Base-by-base conservation (phyloP, 2,888 invertebrate species). In the Brenthis daphne region DNA sequence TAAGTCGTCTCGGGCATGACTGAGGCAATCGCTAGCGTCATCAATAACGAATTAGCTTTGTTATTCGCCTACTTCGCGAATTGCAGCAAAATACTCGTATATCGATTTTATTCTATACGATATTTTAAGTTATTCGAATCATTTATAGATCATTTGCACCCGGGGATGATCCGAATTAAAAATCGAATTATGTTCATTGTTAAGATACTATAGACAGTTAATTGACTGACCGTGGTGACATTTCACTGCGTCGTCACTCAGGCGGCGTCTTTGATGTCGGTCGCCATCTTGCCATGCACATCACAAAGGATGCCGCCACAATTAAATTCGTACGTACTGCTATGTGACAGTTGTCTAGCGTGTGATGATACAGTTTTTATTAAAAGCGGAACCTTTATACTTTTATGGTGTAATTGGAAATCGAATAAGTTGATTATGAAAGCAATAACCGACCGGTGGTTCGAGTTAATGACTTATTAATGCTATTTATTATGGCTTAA, bases 141-240 rank as follows among this genome's bases (percentile, higher is more conserved):
- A 33, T 13, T 61, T 63, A 63, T 51, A 13, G 20, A 51, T 53
- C 20, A 53, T 63, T 63, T 37, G 16, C 37, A 6, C 56, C 60
- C n/a, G n/a, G 14, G 24, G 48, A 24, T 65, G 51, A 16, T 20
- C 64, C 54, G 33, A 61, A 16, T 61, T 63, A 56, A 61, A 61
- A 57, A 65, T 66, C 68, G 70, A 70, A 70, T 73, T 64, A 68
- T 54, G 60, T 48, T 57, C 61, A 66, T 68, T 68, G 65, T 64
- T 64, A 68, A 64, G 57, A 66, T 64, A 57, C 68, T 61, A 63
- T 63, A 68, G 64, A 69, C 84, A 80, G 85, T 87, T 91, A 91
- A 91, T 90, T 89, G 88, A 87, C 86, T 80, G 85, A 87, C 85
- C 87, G 86, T 86, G 91, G 91, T 91, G 92, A 92, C 91, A 92